Evolutionary conservation across 2,888 invertebrate species (phyloP), one percentile per base, ranked within the genome.

Genomic region (Drosophila prolongata): DNA sequence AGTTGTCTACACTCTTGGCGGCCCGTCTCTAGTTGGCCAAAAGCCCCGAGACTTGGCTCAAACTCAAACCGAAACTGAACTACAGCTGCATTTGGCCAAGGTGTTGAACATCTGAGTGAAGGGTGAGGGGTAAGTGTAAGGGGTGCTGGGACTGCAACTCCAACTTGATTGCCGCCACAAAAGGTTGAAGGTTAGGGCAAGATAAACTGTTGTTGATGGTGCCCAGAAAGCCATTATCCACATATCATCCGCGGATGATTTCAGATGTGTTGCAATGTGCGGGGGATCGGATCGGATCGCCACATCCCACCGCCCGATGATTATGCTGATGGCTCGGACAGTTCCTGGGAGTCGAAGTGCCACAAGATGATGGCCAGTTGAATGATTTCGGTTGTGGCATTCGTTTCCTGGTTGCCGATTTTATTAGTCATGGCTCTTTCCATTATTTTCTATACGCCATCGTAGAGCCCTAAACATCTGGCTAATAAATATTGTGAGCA

Each of bases 1-100:
- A 88, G 87, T 84, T 85, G 89, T 85, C 85, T 88, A 86, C 89
- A 88, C 87, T 88, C 80, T 78, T 73, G 80, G 87, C 84, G 79
- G 83, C 77, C 78, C 77, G 83, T 81, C 80, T 82, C 68, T 76
- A 56, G 64, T 73, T 74, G 52, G 60, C 72, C 61, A 75, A 77
- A 61, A 75, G 65, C 49, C 40, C 57, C 70, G 1, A 49, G 70
- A 55, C 77, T 56, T 43, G 19, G 60, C 42, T 37, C 47, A 46
- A 42, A 49, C 60, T 42, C 50, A 42, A 53, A 30, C 1, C 30
- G 8, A 30, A 30, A 30, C 30, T 30, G 30, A 30, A 9, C 65
- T 66, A 56, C 64, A 65, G 65, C 73, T 57, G 50, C 76, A 77
- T 66, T 66, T 16, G 34, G 80, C 70, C 62, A 80, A 87, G 83